Evolutionary conservation across 2,888 invertebrate species (phyloP), one percentile per base, ranked within the genome.

Genomic region (Uropetala carovei): DNA sequence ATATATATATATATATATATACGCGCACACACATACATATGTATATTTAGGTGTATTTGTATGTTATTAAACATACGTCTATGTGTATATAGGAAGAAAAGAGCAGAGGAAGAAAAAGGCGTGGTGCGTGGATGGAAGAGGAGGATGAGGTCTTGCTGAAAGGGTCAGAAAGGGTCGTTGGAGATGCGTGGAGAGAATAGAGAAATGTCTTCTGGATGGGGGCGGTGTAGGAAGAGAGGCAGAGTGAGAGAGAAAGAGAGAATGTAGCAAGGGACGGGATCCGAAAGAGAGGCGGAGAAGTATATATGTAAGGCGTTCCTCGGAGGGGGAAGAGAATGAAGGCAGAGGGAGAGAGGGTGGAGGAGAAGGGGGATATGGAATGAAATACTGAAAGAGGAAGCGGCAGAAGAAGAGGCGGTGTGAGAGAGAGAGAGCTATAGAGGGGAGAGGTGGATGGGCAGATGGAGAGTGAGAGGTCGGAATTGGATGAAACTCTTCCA

Each of bases 101-200:
- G 43, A 43, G 43, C 43, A 43, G 43, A 43, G 43, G 43, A 43
- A 43, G 43, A 43, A 43, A 43, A 43, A 43, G 43, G 43, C 43
- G 43, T 43, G 43, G 43, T 5, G 43, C 43, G 43, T 43, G 5
- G 43, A 43, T 43, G 43, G 43, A 43, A 43, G 43, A 43, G 5
- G 43, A 5, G 43, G 43, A 43, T 1, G 43, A 43, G 43, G 43
- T 5, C 3, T 43, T 27, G 27, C 68, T n/a, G 43, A 22, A 68
- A 22, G 68, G 64, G 64, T 64, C 64, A 22, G 68, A 68, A 68
- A 75, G 75, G 75, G 75, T 75, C 22, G 22, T 27, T 75, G 8
- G 75, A 27, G 75, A 75, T 75, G 75, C 75, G 75, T 75, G 27
- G 75, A 75, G 75, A 75, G 75, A 68, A 68, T n/a, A 11, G 68